Percentiles rank a stretch among this genome's conserved stretches.
Conservation (phyloP, 30 jellyfish, hydroid and myxozoan genomes). For the Sanderia malayensis region DNA sequence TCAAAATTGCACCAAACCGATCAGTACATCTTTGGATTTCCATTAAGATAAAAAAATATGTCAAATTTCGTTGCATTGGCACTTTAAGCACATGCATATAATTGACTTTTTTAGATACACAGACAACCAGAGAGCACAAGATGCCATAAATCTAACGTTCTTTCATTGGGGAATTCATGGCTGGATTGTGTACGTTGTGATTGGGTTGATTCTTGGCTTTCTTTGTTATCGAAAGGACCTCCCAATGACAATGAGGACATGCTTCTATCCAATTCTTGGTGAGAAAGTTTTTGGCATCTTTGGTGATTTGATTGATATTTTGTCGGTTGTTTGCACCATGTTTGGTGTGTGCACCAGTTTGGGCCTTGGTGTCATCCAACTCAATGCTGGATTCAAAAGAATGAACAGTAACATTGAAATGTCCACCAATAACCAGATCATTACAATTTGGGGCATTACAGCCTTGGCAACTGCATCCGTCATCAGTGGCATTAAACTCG, state of each 20-base stretch:
- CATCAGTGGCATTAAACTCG: constrained; percentile 84
- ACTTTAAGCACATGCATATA: not conserved
- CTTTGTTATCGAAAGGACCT: constrained; percentile 80
- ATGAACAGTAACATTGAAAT: constrained; percentile 58
- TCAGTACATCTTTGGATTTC: no score
- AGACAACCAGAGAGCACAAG: constrained; percentile 87
- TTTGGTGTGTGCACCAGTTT: constrained; percentile 97
- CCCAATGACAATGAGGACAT: constrained; percentile 94
- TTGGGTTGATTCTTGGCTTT: constrained; percentile 77
- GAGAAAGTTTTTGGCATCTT: constrained; percentile 73
- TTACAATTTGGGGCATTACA: constrained; percentile 89
- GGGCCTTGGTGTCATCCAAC: constrained; percentile 92
- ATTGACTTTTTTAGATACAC: constrained; percentile 30
- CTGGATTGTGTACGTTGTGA: constrained; percentile 79
- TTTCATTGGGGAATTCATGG: constrained; percentile 98
- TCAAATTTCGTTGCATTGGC: no score
- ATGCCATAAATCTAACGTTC: constrained; percentile 79
- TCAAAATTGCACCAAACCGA: not conserved
- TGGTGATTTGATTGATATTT: constrained; percentile 80
- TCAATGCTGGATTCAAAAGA: constrained; percentile 77
- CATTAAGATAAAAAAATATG: not conserved
- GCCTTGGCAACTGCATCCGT: constrained; percentile 89
- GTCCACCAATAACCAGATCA: constrained; percentile 54
- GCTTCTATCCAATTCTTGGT: constrained; percentile 92
- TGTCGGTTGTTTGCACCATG: constrained; percentile 90